Evolutionary conservation across 2,113 vertebrate genomes (phyloP).

Genomic region (Pagrus major): DNA sequence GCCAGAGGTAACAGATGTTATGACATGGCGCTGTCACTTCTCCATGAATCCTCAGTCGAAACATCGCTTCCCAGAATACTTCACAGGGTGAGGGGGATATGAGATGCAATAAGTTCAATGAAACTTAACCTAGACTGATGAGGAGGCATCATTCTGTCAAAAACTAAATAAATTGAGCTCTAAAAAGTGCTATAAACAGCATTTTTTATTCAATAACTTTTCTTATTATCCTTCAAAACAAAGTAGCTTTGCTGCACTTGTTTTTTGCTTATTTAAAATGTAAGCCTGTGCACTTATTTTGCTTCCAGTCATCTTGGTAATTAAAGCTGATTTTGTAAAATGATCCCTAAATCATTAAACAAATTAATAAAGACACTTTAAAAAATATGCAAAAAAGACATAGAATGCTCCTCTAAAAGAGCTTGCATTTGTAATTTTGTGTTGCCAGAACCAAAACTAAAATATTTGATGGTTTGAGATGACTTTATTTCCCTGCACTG

Average conservation of each 20-base stretch:
- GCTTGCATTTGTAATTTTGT: neutral
- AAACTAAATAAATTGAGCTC: constrained; percentile 28
- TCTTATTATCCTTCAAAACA: constrained; percentile 36
- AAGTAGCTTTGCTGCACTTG: neutral
- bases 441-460: neutral
- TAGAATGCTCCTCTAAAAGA: neutral
- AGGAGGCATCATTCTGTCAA: constrained; percentile 63
- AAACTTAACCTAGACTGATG: constrained; percentile 59
- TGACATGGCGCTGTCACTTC: constrained; percentile 61
- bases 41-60: constrained; percentile 42
- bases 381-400: neutral
- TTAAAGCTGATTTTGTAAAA: constrained; percentile 5
- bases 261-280: constrained; percentile 30
- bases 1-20: constrained; percentile 72
- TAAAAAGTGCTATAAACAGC: constrained; percentile 48
- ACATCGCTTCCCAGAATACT: constrained; percentile 66
- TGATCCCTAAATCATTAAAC: neutral
- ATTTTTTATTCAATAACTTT: constrained; percentile 45
- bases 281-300: neutral
- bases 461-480: neutral
- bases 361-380: neutral
- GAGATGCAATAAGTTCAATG: constrained; percentile 52
- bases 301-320: neutral
- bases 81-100: constrained; percentile 44
- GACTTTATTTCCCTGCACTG: neutral